A percentile compares a stretch with the other conserved stretches of the same genome.
phyloP scores from a whole-genome alignment of 1,140 invertebrate species.

The Leptestheria dahalacensis region DNA sequence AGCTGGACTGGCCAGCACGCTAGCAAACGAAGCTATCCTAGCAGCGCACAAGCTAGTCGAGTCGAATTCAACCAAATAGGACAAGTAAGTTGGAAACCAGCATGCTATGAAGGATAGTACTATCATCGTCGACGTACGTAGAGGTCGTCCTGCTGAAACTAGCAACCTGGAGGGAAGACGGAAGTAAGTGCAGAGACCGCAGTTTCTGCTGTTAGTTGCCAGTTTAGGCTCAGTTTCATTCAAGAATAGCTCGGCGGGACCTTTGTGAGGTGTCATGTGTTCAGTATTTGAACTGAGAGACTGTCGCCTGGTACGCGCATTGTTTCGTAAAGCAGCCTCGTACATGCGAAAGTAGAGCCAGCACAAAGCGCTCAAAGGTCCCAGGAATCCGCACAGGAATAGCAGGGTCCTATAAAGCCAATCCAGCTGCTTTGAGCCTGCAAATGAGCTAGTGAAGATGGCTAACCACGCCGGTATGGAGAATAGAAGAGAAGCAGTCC shows the following conservation, averaged over 20 bases:
- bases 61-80: not conserved
- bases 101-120: not conserved
- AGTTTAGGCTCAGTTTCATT: too few species aligned
- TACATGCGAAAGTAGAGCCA: conserved; percentile 42
- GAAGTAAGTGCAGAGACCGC: not conserved
- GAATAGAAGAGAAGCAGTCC: conserved; percentile 28
- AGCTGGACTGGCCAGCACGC: conserved; percentile 31
- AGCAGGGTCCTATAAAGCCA: conserved; percentile 1
- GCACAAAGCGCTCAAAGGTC: conserved; percentile 35
- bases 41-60: not conserved
- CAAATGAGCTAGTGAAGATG: conserved; percentile 21
- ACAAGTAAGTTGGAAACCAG: not conserved
- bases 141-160: not conserved
- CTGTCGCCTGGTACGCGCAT: conserved; percentile 36
- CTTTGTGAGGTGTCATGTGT: too few species aligned
- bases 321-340: conserved; percentile 36
- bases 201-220: not conserved
- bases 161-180: not conserved
- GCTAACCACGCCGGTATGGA: conserved; percentile 24
- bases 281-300: conserved; percentile 25
- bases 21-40: not conserved
- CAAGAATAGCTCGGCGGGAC: too few species aligned
- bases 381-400: conserved; percentile 29
- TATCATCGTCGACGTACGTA: not conserved
- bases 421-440: not conserved